Evolutionary conservation across 2,888 invertebrate genomes (phyloP).

Genomic region (Phlogophora meticulosa): DNA sequence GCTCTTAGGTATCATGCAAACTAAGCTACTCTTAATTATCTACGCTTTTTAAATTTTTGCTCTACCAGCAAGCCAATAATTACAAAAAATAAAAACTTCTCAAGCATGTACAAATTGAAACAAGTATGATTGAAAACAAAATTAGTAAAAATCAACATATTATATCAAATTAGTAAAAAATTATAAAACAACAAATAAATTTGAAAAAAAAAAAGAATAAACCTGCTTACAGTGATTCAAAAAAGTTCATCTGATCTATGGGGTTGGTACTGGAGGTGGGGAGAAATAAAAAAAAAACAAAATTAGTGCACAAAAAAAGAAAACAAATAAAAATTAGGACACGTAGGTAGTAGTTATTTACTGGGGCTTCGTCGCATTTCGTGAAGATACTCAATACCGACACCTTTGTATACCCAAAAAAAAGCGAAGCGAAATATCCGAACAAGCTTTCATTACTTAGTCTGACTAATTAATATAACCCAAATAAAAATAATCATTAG

Average conservation of each 20-base stretch:
- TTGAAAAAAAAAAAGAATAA: conserved; percentile 74
- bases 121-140: conserved; percentile 40
- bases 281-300: conserved; percentile 80
- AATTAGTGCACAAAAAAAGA: conserved; percentile 80
- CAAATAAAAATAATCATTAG: conserved; percentile 10
- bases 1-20: conserved; percentile 52
- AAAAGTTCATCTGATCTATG: conserved; percentile 91
- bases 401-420: conserved; percentile 69
- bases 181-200: conserved; percentile 66
- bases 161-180: conserved; percentile 67
- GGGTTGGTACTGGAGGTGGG: conserved; percentile 88
- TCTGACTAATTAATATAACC: background rate
- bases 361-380: conserved; percentile 54
- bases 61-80: conserved; percentile 30
- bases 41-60: conserved; percentile 5
- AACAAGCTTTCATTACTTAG: conserved; percentile 40
- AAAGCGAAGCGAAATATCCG: conserved; percentile 70
- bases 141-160: conserved; percentile 59
- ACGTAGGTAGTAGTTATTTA: conserved; percentile 74
- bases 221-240: conserved; percentile 90
- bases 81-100: conserved; percentile 39
- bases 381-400: conserved; percentile 63
- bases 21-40: conserved; percentile 21
- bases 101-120: conserved; percentile 8
- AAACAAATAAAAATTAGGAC: conserved; percentile 50